Conservation (phyloP, 2,113 vertebrate genomes). For the Antechinus flavipes region DNA sequence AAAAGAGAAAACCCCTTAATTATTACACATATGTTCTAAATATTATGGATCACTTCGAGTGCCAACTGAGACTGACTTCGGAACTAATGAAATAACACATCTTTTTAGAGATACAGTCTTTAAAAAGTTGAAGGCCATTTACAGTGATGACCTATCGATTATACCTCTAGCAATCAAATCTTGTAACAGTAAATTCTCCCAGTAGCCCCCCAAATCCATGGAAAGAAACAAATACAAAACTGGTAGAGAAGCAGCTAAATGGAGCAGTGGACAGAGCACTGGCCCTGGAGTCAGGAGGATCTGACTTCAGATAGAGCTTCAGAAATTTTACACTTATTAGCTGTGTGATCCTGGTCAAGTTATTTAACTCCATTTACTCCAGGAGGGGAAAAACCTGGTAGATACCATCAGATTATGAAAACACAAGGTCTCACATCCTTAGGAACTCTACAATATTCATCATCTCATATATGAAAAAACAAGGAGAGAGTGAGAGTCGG, state of each 20-base stretch:
- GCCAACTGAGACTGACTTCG: neutral
- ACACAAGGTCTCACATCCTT: neutral
- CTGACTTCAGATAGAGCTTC: too few relatives aligned
- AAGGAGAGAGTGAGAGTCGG: conserved; percentile 14
- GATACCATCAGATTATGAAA: neutral
- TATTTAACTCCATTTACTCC: too few relatives aligned
- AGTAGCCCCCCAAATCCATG: neutral
- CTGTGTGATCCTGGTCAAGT: too few relatives aligned
- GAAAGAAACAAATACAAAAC: neutral
- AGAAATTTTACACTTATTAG: too few relatives aligned
- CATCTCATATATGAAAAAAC: conserved; percentile 12
- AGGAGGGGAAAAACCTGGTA: neutral
- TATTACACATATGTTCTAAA: conserved; percentile 19
- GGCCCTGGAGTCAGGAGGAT: too few relatives aligned
- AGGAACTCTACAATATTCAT: neutral
- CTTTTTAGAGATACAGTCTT: conserved; percentile 4
- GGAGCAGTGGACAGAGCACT: too few relatives aligned
- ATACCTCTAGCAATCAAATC: conserved; percentile 29
- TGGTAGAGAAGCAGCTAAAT: too few relatives aligned
- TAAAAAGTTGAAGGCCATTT: conserved; percentile 37
- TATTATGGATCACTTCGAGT: neutral
- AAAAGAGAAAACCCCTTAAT: conserved; percentile 3
- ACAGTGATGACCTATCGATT: neutral
- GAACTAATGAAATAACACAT: conserved; percentile 31
- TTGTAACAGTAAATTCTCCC: conserved; percentile 22